Evolutionary conservation across 2,113 vertebrate genomes (phyloP), one percentile per base, ranked within the genome.

Genomic region (Antigone vipio): DNA sequence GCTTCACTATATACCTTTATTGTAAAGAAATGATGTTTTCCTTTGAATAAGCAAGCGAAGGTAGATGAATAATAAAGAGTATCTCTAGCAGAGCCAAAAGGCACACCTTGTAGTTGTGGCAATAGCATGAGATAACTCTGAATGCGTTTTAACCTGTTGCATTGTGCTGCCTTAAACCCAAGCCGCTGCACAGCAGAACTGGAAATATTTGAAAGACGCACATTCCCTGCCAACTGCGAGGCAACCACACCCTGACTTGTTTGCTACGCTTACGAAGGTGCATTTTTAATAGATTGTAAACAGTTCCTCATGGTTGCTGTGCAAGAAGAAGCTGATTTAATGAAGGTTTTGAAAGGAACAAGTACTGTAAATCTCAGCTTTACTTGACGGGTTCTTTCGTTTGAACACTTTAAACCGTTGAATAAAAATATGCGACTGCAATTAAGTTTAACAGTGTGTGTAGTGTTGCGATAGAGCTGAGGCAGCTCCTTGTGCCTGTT

Each of bases 101-200:
- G 83, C 96, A 84, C 94, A 42, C 93, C 92, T 93, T 85, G 74
- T 30, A 59, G 53, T 75, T 91, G 88, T 88, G 88, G 86, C 79
- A 94, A 3, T 85, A 83, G 30, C 81, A 22, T 71, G 73, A 95
- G 87, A 66, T 62, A 93, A 71, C 66, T 80, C 73, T 72, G 85
- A 87, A 96, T 92, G 71, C 5, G 63, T 97, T 97, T 95, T 94
- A 84, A 91, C 96, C 91, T 97, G 95, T 93, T 97, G 76, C 38
- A 4, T 78, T 93, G 15, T 45, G 49, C 44, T 90, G 73, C 42
- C 59, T 62, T 68, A 56, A 71, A 81, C 50, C 85, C 32, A 53
- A 79, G 69, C 53, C 75, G 64, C 69, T 35, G 66, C 30, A 8
- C 3, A 11, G 89, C 45, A 72, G 67, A 97, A 96, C 96, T 97